A percentile compares a stretch with the other conserved stretches of the same genome.
Evolutionary conservation across 2,888 invertebrate species (phyloP).

Genomic region (Venusia cambrica): DNA sequence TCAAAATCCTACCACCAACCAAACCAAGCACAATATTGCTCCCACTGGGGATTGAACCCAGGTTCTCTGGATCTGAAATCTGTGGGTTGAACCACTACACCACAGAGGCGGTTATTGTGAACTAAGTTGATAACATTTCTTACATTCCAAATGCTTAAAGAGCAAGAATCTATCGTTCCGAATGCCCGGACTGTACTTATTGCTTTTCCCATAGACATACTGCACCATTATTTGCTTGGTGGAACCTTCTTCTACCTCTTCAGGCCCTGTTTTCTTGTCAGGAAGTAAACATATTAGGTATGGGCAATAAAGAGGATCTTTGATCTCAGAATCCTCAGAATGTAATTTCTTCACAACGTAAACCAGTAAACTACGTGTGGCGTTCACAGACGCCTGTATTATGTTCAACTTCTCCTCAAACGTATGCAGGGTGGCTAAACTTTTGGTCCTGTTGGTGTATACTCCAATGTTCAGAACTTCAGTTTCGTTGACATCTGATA

Average conservation of each 20-base stretch:
- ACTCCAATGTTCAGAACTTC: slow-evolving; percentile 79
- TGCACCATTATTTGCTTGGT: slow-evolving; percentile 89
- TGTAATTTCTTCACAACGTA: slow-evolving; percentile 83
- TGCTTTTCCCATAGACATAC: slow-evolving; percentile 85
- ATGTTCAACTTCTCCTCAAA: slow-evolving; percentile 84
- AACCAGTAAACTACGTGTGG: slow-evolving; percentile 83
- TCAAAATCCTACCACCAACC: no score
- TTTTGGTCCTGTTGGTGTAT: slow-evolving; percentile 82
- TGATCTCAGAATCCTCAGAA: slow-evolving; percentile 44
- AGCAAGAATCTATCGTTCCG: slow-evolving; percentile 85
- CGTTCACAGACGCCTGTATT: slow-evolving; percentile 90
- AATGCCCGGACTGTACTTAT: slow-evolving; percentile 73
- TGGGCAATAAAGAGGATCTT: slow-evolving; percentile 81
- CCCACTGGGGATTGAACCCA: no score
- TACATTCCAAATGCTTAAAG: slow-evolving; percentile 90
- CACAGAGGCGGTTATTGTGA: no score
- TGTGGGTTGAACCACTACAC: no score
- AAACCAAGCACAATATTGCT: no score
- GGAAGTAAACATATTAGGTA: slow-evolving; percentile 82
- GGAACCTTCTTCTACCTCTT: slow-evolving; percentile 75
- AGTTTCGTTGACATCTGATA: slow-evolving; percentile 46
- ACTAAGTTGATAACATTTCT: slow-evolving; percentile 42
- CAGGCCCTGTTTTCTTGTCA: slow-evolving; percentile 53
- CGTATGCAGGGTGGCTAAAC: slow-evolving; percentile 81
- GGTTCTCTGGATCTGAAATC: no score